A percentile compares a stretch with the other conserved stretches of the same genome.
Evolutionary conservation across 2,113 vertebrate species (phyloP).

Genomic region (Cynocephalus volans): DNA sequence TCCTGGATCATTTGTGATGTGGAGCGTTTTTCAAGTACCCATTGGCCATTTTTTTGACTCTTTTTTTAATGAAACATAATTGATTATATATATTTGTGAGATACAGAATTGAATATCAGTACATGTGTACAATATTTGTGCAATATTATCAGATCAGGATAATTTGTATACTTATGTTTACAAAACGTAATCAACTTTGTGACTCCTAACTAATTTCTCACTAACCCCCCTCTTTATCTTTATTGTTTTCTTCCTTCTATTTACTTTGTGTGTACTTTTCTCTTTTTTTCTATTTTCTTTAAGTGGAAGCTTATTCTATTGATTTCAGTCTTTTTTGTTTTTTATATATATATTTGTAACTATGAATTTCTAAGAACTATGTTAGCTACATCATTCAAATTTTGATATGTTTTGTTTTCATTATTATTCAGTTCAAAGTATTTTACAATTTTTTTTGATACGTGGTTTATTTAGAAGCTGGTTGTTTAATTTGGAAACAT

Average conservation of each 20-base stretch:
- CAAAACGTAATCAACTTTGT: too few relatives aligned
- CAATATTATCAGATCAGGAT: too few relatives aligned
- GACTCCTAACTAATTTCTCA: too few relatives aligned
- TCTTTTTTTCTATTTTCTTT: not conserved
- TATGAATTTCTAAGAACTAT: not conserved
- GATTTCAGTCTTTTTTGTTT: not conserved
- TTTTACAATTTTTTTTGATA: not conserved
- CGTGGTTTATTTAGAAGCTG: not conserved
- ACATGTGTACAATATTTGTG: too few relatives aligned
- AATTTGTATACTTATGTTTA: too few relatives aligned
- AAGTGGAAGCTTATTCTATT: not conserved
- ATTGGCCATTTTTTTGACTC: too few relatives aligned
- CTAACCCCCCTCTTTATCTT: not conserved
- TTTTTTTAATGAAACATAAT: too few relatives aligned
- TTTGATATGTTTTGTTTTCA: constrained; percentile 29
- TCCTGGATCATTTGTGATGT: too few relatives aligned
- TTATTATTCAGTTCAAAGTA: not conserved
- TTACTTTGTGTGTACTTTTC: not conserved
- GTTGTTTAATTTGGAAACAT: not conserved
- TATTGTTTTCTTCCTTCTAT: not conserved
- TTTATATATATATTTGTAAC: not conserved
- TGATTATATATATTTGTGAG: too few relatives aligned
- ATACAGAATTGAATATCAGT: too few relatives aligned
- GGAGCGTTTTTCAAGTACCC: too few relatives aligned
- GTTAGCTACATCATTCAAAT: not conserved